Evolutionary conservation across 2,113 vertebrate genomes (phyloP).

Genomic region (Ariopsis seemanni): DNA sequence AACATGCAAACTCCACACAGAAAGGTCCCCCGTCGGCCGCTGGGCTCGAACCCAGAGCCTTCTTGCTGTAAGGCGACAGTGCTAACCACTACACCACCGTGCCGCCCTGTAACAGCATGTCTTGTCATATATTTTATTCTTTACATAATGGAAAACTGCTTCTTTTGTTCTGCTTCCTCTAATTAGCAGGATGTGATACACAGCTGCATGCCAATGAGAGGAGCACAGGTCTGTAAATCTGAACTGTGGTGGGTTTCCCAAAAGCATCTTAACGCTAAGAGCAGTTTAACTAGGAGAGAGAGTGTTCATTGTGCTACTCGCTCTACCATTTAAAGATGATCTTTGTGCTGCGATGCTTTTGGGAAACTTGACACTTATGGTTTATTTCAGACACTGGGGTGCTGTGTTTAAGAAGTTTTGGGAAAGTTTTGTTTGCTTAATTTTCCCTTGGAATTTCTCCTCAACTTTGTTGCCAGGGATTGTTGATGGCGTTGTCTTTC

Average conservation of each 20-base stretch:
- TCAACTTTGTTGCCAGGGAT: constrained; percentile 36
- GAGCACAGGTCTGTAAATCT: constrained; percentile 60
- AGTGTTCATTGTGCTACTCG: too few species aligned
- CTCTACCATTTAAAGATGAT: too few species aligned
- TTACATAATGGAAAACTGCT: constrained; percentile 44
- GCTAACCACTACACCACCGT: too few species aligned
- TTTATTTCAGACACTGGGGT: constrained; percentile 52
- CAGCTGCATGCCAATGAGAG: constrained; percentile 57
- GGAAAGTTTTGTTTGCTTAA: constrained; percentile 33
- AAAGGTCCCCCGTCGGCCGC: too few species aligned
- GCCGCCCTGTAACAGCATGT: too few species aligned
- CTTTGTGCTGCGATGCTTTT: too few species aligned
- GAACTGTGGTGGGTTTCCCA: constrained; percentile 39
- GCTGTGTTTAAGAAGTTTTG: constrained; percentile 54
- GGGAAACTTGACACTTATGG: constrained; percentile 18
- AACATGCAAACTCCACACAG: too few species aligned
- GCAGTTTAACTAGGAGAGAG: too few species aligned
- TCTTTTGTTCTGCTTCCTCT: constrained; percentile 52
- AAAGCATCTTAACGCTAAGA: too few species aligned
- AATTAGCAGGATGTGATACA: constrained; percentile 64
- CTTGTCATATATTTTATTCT: not conserved
- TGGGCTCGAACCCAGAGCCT: too few species aligned
- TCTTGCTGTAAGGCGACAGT: too few species aligned
- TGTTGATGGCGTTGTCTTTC: constrained; percentile 42
- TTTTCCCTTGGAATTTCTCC: constrained; percentile 22